Evolutionary conservation across 2,797 vertebrate genomes (phyloP).

Genomic region (Propithecus perrieri): DNA sequence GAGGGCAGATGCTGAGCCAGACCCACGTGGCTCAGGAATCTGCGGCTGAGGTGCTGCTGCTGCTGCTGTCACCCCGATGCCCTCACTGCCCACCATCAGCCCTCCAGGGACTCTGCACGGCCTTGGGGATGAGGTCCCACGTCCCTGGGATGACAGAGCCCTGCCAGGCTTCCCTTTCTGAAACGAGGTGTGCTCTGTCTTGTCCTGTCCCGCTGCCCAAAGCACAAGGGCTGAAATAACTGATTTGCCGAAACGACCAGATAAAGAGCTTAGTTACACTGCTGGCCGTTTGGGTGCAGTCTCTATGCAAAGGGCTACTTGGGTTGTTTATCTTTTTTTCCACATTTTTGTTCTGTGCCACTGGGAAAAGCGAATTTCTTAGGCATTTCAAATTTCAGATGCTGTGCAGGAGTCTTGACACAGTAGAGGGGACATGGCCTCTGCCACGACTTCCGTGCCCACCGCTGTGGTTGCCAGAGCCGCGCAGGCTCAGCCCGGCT

Average conservation of each 20-base stretch:
- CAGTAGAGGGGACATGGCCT: accelerated
- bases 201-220: accelerated
- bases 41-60: no score
- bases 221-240: no score
- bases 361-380: not conserved
- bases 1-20: not conserved
- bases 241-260: not conserved
- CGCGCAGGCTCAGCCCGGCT: accelerated
- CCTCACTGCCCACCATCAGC: not conserved
- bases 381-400: not conserved
- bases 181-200: accelerated
- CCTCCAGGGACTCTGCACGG: no score
- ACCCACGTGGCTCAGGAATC: no score
- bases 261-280: not conserved
- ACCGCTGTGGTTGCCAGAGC: accelerated
- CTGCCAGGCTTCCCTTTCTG: not conserved
- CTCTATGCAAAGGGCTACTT: not conserved
- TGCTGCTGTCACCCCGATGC: no score
- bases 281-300: not conserved
- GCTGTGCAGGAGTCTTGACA: not conserved
- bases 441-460: not conserved
- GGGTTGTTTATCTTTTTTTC: not conserved
- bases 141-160: not conserved
- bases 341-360: not conserved
- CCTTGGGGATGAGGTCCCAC: not conserved